Percentiles rank a stretch among this genome's conserved stretches.
These are phyloP conservation scores for Eidolon helvum DNA, from an alignment of 2,113 vertebrate genomes.

Conservation along the genomic window DNA sequence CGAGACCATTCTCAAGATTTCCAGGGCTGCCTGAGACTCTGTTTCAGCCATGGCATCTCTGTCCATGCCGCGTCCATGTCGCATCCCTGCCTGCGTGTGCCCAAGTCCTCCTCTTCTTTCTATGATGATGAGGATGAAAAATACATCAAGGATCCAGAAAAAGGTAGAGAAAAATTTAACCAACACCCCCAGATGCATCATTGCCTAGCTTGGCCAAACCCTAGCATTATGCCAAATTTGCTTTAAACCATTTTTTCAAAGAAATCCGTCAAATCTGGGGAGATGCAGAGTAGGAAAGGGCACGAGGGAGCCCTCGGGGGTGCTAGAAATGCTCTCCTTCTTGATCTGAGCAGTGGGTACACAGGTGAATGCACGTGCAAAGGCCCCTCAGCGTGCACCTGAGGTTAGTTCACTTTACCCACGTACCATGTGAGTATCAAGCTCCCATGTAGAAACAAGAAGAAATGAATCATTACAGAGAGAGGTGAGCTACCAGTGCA, in stretches of 20 bases:
- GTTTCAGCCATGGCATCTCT: rapidly evolving
- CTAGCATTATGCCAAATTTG: background rate
- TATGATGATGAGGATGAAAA: background rate
- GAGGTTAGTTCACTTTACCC: background rate
- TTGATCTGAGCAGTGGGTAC: background rate
- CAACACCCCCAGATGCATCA: background rate
- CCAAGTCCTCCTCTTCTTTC: background rate
- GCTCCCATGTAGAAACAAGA: background rate
- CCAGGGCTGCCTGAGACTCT: background rate
- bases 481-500: background rate
- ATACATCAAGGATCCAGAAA: background rate
- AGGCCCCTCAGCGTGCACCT: rapidly evolving
- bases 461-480: rapidly evolving
- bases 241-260: background rate
- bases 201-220: background rate
- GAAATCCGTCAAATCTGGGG: background rate
- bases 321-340: background rate
- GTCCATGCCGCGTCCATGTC: rapidly evolving
- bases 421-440: rapidly evolving
- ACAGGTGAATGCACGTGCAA: rapidly evolving
- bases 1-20: background rate
- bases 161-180: background rate
- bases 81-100: background rate
- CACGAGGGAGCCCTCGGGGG: background rate
- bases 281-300: background rate